These are phyloP conservation scores for Tragelaphus scriptus DNA, from an alignment of 2,113 vertebrate species.

Conservation along the genomic window DNA sequence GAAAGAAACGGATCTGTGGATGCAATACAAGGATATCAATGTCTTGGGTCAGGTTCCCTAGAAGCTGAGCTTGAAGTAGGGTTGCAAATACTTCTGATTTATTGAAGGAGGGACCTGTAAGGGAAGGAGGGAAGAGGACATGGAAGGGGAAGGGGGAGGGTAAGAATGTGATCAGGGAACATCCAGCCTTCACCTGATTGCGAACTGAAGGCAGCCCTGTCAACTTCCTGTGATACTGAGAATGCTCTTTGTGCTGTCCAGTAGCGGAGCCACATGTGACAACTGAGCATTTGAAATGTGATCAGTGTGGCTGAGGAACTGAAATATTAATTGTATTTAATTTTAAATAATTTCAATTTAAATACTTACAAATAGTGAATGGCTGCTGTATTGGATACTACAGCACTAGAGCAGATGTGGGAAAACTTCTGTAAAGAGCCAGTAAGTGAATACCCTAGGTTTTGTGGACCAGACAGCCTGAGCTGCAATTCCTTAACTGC, in stretches of 20 bases:
- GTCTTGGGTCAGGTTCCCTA: too few species aligned
- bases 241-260: background rate
- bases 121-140: background rate
- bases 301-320: background rate
- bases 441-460: background rate
- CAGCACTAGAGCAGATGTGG: fast-evolving
- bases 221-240: background rate
- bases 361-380: too few species aligned
- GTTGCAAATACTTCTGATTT: background rate
- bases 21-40: background rate
- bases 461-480: background rate
- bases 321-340: background rate
- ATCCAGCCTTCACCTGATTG: background rate
- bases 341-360: background rate
- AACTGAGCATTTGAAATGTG: background rate
- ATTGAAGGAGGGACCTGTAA: background rate
- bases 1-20: background rate
- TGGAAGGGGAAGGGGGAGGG: background rate
- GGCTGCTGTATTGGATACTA: background rate
- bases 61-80: background rate
- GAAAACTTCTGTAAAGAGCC: background rate
- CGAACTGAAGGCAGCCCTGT: fast-evolving
- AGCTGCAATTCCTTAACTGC: background rate
- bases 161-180: background rate
- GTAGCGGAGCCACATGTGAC: background rate